phyloP scores from a whole-genome alignment of 2,888 invertebrate species.

The Agrotis clavis region DNA sequence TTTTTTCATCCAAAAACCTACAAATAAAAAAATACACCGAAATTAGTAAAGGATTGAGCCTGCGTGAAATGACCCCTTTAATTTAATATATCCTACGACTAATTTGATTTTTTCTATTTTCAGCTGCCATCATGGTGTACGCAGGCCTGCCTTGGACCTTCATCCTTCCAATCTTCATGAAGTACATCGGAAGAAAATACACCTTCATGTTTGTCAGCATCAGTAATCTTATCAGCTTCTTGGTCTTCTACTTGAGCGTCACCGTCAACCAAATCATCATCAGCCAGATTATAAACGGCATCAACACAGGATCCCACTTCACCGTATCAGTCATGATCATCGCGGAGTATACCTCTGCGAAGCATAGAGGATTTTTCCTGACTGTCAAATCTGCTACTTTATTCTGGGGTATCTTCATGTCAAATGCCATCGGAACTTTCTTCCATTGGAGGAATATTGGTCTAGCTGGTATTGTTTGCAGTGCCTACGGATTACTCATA shows the following conservation, averaged over 20 bases:
- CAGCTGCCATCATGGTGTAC: slow-evolving; percentile 58
- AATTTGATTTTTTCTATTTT: slow-evolving; percentile 29
- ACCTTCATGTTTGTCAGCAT: slow-evolving; percentile 44
- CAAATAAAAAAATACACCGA: no score
- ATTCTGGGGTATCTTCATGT: slow-evolving; percentile 54
- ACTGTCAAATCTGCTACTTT: slow-evolving; percentile 65
- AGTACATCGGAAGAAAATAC: slow-evolving; percentile 51
- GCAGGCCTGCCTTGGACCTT: slow-evolving; percentile 53
- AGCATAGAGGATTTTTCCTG: slow-evolving; percentile 64
- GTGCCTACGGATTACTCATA: slow-evolving; percentile 55
- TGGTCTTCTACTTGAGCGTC: slow-evolving; percentile 58
- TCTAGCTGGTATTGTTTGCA: slow-evolving; percentile 59
- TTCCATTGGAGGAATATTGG: slow-evolving; percentile 71
- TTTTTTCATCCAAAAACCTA: no score
- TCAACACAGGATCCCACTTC: slow-evolving; percentile 41
- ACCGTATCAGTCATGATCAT: slow-evolving; percentile 52
- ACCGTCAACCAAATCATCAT: slow-evolving; percentile 64
- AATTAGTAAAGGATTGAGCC: no score
- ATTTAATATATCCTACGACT: no score
- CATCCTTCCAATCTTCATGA: slow-evolving; percentile 51
- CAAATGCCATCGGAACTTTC: slow-evolving; percentile 72
- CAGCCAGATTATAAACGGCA: slow-evolving; percentile 46
- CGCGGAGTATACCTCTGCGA: slow-evolving; percentile 50
- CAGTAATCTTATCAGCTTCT: slow-evolving; percentile 46
- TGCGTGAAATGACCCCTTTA: no score